These are phyloP conservation scores for Axinella damicornis DNA, from an alignment of 37 sponge, comb jelly and placozoan species.

Conservation along the genomic window DNA sequence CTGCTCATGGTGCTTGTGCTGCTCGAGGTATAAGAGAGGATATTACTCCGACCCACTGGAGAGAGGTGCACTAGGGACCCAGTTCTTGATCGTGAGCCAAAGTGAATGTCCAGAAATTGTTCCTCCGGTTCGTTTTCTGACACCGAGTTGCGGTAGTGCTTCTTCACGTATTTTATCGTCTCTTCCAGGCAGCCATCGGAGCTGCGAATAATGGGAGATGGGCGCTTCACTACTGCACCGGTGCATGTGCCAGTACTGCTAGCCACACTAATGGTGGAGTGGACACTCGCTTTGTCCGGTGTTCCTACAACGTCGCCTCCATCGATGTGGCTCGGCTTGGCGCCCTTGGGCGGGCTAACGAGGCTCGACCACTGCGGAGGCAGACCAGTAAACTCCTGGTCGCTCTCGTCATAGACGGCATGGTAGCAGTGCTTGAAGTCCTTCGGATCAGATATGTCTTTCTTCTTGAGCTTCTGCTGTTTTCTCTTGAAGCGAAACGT, in stretches of 20 bases:
- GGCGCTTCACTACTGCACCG: constrained; percentile 16
- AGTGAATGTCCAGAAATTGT: constrained; percentile 21
- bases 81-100: constrained; percentile 22
- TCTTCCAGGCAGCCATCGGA: constrained; percentile 60
- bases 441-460: constrained; percentile 79
- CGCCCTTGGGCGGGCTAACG: constrained; percentile 10
- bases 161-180: constrained; percentile 45
- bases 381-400: constrained; percentile 53
- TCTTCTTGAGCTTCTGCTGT: constrained; percentile 31
- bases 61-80: constrained; percentile 50
- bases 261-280: not conserved
- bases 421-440: constrained; percentile 88
- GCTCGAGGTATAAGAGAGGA: constrained; percentile 2
- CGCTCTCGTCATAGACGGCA: constrained; percentile 33
- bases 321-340: not conserved
- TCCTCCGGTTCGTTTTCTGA: constrained; percentile 28
- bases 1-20: not conserved
- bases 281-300: not conserved
- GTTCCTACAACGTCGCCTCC: not conserved
- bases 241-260: constrained; percentile 22
- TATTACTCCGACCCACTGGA: not conserved
- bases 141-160: constrained; percentile 10
- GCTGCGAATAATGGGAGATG: constrained; percentile 57
- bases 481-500: constrained; percentile 19
- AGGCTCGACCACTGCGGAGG: constrained; percentile 89